Base-by-base conservation (phyloP, 2,113 vertebrate species). In the Atlantisia rogersi region DNA sequence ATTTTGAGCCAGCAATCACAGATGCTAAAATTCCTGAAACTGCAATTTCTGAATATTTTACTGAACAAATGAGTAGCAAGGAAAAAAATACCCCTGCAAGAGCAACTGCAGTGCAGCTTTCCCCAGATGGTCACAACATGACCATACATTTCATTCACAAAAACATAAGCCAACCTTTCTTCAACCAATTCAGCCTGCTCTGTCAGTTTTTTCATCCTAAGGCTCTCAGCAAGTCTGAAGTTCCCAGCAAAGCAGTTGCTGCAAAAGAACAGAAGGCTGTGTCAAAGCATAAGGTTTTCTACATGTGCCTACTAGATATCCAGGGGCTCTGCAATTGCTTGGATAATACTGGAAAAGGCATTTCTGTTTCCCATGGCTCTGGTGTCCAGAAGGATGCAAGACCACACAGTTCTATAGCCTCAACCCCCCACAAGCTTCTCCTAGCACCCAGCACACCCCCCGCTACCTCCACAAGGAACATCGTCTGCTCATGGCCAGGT, bases 361-460 rank as follows among this genome's bases (percentile, higher is more conserved):
- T 40, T 70, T 77, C 58, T 35, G 7, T 64, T 64, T 40, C 42
- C 37, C 0, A 0, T 12, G 59, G 3, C 4, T 22, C 24, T 7
- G 3, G 11, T 9, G 18, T 42, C 44, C 1, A 1, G 52, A 37
- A 21, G 46, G n/a, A 46, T 29, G 20, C 1, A 2, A 68, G 52
- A 50, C 17, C 40, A 62, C 40, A 37, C 12, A 19, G 11, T 60
- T 74, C 26, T 44, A 62, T 46, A 74, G 26, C 15, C 40, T 5
- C 22, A 37, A 55, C 32, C 3, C 7, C 24, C 53, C 3, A 0
- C 0, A 1, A 79, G 31, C 40, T n/a, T 63, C 31, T 7, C 26
- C 26, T 77, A 42, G n/a, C 22, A 74, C 15, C 28, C 76, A 81
- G 62, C n/a, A n/a, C 39, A 62, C 11, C 21, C 9, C 9, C 20